Base-by-base conservation (phyloP, 2,888 invertebrate species). In the Drosophila niveifrons region DNA sequence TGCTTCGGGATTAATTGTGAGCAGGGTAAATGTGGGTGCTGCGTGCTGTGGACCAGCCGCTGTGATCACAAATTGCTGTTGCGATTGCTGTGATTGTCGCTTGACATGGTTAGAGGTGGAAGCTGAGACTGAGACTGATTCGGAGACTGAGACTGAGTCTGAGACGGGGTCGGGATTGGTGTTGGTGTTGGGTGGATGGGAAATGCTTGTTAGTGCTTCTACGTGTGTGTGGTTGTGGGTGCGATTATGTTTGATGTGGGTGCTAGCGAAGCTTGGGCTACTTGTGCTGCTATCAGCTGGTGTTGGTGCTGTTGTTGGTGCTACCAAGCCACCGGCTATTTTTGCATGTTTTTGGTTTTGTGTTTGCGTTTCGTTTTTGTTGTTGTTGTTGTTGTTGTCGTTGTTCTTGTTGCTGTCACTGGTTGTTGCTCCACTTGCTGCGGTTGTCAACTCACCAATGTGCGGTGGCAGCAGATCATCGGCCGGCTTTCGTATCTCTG, bases 391-490 rank as follows among this genome's bases (percentile, higher is more conserved):
- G 43, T 52, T 67, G 53, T 55, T 48, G 23, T 47, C 17, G 44
- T n/a, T 44, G 44, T 28, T 44, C 59, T 41, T 48, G 17, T 13
- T 50, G 57, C 17, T 51, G 68, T 18, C 72, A 51, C 31, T 67
- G 34, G 34, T 67, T 36, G 58, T 52, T 51, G 44, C 31, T 61
- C 56, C 9, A 50, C 36, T 59, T 46, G 67, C 51, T 61, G 59
- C 63, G 75, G 69, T 71, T 68, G 58, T 80, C 67, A 91, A 91
- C 91, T 91, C 91, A 91, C 91, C 91, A 92, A 91, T 81, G 72
- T 91, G 91, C 89, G 91, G 92, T 81, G 92, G 92, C 82, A 92
- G 83, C 81, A 92, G 72, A 76, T 91, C 92, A 65, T 90, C 91
- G 34, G 89, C 72, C 3, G 92, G 92, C 81, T 91, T 87, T 69